phyloP scores from a whole-genome alignment of 1,140 invertebrate genomes.

The Diorhabda carinulata region DNA sequence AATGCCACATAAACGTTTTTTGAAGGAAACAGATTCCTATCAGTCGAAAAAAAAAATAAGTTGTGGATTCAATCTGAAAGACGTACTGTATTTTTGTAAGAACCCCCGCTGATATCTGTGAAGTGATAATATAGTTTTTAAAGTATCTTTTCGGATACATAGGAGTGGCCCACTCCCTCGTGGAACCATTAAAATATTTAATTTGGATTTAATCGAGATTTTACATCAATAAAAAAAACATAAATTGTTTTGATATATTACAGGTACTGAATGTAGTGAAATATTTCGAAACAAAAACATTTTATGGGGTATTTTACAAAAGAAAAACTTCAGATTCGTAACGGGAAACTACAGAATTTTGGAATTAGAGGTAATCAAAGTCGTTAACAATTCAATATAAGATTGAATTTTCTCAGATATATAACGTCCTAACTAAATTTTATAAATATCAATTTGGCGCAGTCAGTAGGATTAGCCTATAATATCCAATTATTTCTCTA shows the following conservation, averaged over 20 bases:
- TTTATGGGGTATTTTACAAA: too few species aligned
- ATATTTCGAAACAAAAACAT: neutral
- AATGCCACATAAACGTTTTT: neutral
- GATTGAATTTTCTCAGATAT: too few species aligned
- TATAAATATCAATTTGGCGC: too few species aligned
- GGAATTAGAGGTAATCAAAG: too few species aligned
- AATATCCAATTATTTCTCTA: too few species aligned
- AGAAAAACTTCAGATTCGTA: too few species aligned
- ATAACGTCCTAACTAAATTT: too few species aligned
- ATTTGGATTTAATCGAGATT: constrained; percentile 42
- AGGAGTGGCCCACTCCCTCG: constrained; percentile 31
- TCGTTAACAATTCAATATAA: too few species aligned
- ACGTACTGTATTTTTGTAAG: constrained; percentile 22
- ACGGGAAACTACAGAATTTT: too few species aligned
- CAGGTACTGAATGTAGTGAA: constrained; percentile 6
- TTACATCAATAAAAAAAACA: constrained; percentile 42
- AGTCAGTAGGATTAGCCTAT: too few species aligned
- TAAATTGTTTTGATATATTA: constrained; percentile 38
- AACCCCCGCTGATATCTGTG: constrained; percentile 27
- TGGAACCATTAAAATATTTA: constrained; percentile 41
- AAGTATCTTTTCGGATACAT: constrained; percentile 28
- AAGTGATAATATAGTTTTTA: constrained; percentile 44
- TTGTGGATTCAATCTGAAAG: neutral
- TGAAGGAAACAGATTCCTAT: constrained; percentile 2
- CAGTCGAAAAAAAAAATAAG: neutral